Base-by-base conservation (phyloP, 2,888 invertebrate species). In the Pseudococcus longispinus region DNA sequence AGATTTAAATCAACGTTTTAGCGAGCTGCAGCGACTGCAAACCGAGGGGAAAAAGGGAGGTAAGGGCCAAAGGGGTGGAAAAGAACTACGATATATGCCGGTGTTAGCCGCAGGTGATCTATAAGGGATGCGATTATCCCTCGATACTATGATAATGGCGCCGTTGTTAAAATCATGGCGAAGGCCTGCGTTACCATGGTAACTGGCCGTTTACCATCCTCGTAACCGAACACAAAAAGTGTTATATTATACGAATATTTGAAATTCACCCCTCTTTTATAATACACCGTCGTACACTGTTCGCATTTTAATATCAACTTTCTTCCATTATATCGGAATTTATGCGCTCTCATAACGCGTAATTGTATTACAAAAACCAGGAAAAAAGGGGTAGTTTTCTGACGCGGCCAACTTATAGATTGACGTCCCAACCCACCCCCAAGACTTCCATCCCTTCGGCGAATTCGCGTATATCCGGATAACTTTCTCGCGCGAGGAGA, bases 21-120 rank as follows among this genome's bases (percentile, higher is more conserved):
- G 37, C 37, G 37, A 37, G 60, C 60, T 60, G 23, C 23, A 37
- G 37, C 37, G 37, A 37, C 9, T 37, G 5, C 60, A 11, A 0
- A 51, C n/a, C 46, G 5, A 55, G n/a, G n/a, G 6, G 46, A 5
- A 13, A 46, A 46, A n/a, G 5, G 55, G 55, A 2, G 13, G 55
- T 2, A 55, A 55, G 55, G 37, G 37, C 8, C 37, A 37, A 37
- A 55, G 9, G 51, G 13, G 60, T 60, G 23, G 60, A 60, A 51
- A 60, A 60, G 60, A 60, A 60, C 20, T 60, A 60, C 60, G 60
- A 60, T 60, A 46, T 86, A 86, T 77, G 46, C 77, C 80, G 20
- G 51, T 86, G 86, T 80, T 80, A 86, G 86, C 86, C 86, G 86
- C 86, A 86, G 86, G 86, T 86, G 86, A 86, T 86, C 86, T 86